A percentile compares a stretch with the other conserved stretches of the same genome.
Evolutionary conservation across 2,113 vertebrate genomes (phyloP).

Genomic region (Oncorhynchus keta): DNA sequence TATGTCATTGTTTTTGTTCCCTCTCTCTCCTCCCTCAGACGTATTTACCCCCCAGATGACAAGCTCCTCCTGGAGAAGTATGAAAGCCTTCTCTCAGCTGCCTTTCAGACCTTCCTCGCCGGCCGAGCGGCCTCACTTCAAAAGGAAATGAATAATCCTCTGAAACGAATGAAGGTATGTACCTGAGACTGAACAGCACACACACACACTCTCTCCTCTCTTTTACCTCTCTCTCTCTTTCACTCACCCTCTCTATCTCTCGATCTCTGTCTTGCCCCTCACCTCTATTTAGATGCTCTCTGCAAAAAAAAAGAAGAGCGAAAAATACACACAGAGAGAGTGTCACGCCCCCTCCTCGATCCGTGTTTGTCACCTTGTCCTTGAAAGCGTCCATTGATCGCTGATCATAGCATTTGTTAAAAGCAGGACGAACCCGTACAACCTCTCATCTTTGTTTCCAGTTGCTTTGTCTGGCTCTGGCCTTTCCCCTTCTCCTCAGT

Average conservation of each 20-base stretch:
- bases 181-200: constrained; percentile 61
- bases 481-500: constrained; percentile 25
- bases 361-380: constrained; percentile 51
- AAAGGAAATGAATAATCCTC: constrained; percentile 96
- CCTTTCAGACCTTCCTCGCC: constrained; percentile 98
- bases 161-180: constrained; percentile 98
- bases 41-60: constrained; percentile 99
- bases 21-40: constrained; percentile 75
- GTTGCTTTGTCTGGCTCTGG: constrained; percentile 1
- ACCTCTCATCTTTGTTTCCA: constrained; percentile 6
- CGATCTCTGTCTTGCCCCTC: not conserved
- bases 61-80: constrained; percentile 96
- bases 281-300: constrained; percentile 59
- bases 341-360: constrained; percentile 35
- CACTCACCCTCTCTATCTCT: no score
- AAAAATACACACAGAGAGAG: constrained; percentile 41
- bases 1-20: constrained; percentile 48
- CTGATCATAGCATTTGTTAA: constrained; percentile 24
- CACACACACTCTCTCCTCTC: constrained; percentile 8
- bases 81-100: constrained; percentile 89
- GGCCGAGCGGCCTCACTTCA: constrained; percentile 97
- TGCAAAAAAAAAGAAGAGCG: constrained; percentile 43
- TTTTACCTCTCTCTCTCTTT: no score
- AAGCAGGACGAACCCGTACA: not conserved
- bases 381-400: constrained; percentile 15